A percentile compares a stretch with the other conserved stretches of the same genome.
Evolutionary conservation across 2,888 invertebrate genomes (phyloP).

Genomic region (Hirtodrosophila alboralis): DNA sequence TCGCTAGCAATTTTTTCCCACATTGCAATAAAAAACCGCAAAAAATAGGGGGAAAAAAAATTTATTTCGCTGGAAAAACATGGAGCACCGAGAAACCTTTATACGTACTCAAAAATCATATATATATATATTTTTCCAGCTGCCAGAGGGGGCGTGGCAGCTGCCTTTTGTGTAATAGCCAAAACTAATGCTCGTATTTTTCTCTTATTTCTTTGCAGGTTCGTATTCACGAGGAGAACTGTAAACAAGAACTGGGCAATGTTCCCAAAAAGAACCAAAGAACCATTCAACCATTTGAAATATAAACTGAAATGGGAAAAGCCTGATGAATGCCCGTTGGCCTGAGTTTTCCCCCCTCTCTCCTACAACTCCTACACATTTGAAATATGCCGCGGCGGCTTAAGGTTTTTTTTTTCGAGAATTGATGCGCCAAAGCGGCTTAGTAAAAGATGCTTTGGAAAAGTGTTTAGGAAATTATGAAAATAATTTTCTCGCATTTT

Average conservation of each 20-base stretch:
- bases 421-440: constrained; percentile 71
- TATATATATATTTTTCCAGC: constrained; percentile 5
- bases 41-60: constrained; percentile 15
- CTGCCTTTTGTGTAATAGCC: constrained; percentile 58
- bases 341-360: constrained; percentile 27
- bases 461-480: constrained; percentile 28
- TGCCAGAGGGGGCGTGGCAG: constrained; percentile 47
- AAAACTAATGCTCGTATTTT: constrained; percentile 54
- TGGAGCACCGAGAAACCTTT: constrained; percentile 14
- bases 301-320: constrained; percentile 29
- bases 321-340: constrained; percentile 57
- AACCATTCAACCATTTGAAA: not conserved
- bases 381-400: constrained; percentile 48
- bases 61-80: constrained; percentile 24
- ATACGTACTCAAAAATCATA: constrained; percentile 43
- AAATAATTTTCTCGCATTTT: constrained; percentile 37
- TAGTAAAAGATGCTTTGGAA: no score
- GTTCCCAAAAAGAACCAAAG: constrained; percentile 31
- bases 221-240: constrained; percentile 53
- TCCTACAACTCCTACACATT: constrained; percentile 33
- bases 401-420: constrained; percentile 29
- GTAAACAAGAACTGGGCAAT: constrained; percentile 31
- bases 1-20: constrained; percentile 54
- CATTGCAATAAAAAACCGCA: constrained; percentile 63
- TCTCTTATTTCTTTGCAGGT: constrained; percentile 56